Evolutionary conservation across 2,888 invertebrate genomes (phyloP), one percentile per base, ranked within the genome.

Genomic region (Tachina grossa): DNA sequence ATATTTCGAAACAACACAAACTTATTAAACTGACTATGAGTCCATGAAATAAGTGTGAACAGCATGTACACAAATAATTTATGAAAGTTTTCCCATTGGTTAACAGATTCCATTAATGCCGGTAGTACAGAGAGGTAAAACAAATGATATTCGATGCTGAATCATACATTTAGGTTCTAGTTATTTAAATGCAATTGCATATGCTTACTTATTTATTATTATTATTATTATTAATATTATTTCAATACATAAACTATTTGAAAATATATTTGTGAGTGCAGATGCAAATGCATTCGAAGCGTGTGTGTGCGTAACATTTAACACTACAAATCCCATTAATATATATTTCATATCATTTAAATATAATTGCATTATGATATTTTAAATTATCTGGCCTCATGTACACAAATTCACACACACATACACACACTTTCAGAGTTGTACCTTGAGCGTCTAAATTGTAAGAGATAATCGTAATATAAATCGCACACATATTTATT

Each of bases 1-100:
- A 22, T 10, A 55, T 55, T 57, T 59, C 16, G 59, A 61, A 14
- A 19, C 22, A 61, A 74, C 19, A 63, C 10, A 63, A 79, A 71
- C 63, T 63, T 71, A 71, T 79, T 79, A 79, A 79, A 63, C 22
- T 65, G 72, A 57, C 43, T 80, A 22, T 66, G 57, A 47, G 14
- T 74, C 66, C 45, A 74, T 74, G 49, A 74, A 66, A 66, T 80
- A 80, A 66, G 65, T 80, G 72, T 80, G 57, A 66, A 65, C 6
- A 57, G 16, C 14, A 66, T 51, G 16, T 6, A 31, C 31, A 31
- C 41, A 74, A 19, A 74, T 79, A 79, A 41, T 66, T 59, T 59
- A 66, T 47, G 41, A 49, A 53, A 71, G 61, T 63, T 0, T 68
- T 57, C 19, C 13, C 22, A 14, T 22, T 39, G 39, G 14, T 55